Percentiles rank a stretch among this genome's conserved stretches.
Conservation (phyloP, 1,140 invertebrate species). For the Lysiphlebus fabarum region DNA sequence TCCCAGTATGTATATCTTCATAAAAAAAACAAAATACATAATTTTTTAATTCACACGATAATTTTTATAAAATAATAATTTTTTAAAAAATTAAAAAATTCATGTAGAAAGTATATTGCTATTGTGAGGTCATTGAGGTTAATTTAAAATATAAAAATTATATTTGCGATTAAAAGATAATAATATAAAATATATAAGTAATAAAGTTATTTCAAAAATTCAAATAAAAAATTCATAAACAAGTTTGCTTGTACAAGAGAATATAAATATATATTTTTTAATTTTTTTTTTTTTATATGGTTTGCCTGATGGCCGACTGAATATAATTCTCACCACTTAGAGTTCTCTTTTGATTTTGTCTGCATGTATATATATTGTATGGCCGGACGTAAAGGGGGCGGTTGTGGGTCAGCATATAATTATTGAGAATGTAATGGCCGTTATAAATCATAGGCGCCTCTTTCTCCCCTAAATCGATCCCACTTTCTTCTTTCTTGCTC, state of each 20-base stretch:
- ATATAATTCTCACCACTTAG: constrained; percentile 26
- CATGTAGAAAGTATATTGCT: not conserved
- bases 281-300: constrained; percentile 2
- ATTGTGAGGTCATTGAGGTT: not conserved
- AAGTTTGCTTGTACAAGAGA: not conserved
- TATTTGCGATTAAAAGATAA: no score
- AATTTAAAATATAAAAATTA: no score
- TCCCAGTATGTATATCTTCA: no score
- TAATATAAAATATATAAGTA: no score
- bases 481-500: constrained; percentile 17
- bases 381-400: constrained; percentile 38
- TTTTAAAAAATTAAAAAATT: constrained; percentile 13
- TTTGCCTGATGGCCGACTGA: constrained; percentile 26
- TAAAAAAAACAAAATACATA: no score
- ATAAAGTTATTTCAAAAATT: no score
- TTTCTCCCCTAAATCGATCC: constrained; percentile 32
- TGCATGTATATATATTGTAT: constrained; percentile 2
- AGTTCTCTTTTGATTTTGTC: constrained; percentile 9
- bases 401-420: constrained; percentile 54
- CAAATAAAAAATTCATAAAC: not conserved
- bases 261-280: not conserved
- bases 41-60: no score
- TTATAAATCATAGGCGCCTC: constrained; percentile 57
- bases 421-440: constrained; percentile 52
- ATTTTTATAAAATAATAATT: no score